Conservation (phyloP, 2,888 invertebrate species). For the Carpatolechia fugitivella region DNA sequence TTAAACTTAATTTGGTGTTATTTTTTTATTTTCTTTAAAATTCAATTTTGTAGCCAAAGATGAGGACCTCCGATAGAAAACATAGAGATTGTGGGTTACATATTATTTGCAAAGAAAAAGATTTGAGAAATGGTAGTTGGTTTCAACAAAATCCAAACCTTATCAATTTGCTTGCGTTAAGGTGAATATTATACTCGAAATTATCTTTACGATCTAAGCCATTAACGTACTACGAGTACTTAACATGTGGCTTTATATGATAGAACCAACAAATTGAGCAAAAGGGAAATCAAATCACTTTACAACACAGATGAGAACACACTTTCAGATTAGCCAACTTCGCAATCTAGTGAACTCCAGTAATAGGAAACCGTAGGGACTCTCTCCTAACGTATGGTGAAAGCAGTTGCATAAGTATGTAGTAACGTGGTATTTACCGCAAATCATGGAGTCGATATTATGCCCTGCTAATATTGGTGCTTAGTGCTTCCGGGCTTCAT, state of each 20-base stretch:
- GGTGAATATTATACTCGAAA: not conserved
- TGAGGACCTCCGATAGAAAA: too few species aligned
- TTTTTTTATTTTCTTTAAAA: too few species aligned
- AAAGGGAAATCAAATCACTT: constrained; percentile 1
- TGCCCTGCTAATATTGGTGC: constrained; percentile 19
- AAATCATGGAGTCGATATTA: constrained; percentile 60
- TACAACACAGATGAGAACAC: not conserved
- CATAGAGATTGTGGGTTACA: too few species aligned
- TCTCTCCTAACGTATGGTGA: constrained; percentile 70
- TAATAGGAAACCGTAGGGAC: constrained; percentile 71
- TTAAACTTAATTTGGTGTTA: too few species aligned
- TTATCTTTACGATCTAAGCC: too few species aligned
- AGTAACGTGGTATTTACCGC: constrained; percentile 40
- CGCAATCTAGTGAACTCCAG: constrained; percentile 54
- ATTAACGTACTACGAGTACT: constrained; percentile 45
- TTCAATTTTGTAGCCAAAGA: too few species aligned
- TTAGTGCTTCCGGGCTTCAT: constrained; percentile 3
- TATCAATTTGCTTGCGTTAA: not conserved
- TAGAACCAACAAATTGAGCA: not conserved
- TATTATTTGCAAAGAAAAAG: too few species aligned
- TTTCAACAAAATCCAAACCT: too few species aligned
- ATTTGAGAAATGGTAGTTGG: too few species aligned
- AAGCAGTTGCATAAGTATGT: constrained; percentile 63
- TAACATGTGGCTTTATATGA: not conserved
- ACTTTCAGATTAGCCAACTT: constrained; percentile 50